Evolutionary conservation across 2,113 vertebrate species (phyloP).

Genomic region (Steatornis caripensis): DNA sequence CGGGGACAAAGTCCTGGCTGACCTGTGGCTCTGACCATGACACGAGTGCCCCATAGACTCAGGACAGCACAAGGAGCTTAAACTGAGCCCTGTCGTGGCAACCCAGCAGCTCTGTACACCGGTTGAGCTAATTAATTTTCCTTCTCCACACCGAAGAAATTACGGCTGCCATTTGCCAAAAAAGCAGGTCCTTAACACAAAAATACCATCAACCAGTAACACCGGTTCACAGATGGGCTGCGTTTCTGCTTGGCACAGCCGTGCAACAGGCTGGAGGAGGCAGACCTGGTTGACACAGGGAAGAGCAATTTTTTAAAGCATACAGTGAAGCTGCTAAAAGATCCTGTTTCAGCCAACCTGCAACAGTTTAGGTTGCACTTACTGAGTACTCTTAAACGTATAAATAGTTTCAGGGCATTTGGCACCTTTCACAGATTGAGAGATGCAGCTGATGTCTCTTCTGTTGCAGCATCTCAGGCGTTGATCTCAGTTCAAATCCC

Average conservation of each 20-base stretch:
- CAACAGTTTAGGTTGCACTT: neutral
- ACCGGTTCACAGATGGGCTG: neutral
- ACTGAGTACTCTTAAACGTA: neutral
- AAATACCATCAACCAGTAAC: neutral
- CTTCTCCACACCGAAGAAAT: neutral
- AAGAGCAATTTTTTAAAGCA: neutral
- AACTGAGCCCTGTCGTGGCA: neutral
- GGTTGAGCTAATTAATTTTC: neutral
- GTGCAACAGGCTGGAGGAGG: neutral
- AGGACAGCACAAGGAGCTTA: neutral
- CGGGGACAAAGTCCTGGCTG: neutral
- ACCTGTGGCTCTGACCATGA: neutral
- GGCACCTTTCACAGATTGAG: constrained; percentile 27
- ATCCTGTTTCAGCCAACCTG: constrained; percentile 14
- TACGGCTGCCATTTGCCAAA: neutral
- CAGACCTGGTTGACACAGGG: neutral
- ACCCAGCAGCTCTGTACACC: neutral
- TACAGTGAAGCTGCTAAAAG: neutral
- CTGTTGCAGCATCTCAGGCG: neutral
- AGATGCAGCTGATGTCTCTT: constrained; percentile 25
- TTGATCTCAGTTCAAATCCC: neutral
- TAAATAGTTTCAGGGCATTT: constrained; percentile 48
- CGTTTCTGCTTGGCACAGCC: neutral
- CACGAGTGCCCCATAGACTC: neutral
- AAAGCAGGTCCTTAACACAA: neutral